Evolutionary conservation across 2,113 vertebrate genomes (phyloP).

Genomic region (Nicator chloris): DNA sequence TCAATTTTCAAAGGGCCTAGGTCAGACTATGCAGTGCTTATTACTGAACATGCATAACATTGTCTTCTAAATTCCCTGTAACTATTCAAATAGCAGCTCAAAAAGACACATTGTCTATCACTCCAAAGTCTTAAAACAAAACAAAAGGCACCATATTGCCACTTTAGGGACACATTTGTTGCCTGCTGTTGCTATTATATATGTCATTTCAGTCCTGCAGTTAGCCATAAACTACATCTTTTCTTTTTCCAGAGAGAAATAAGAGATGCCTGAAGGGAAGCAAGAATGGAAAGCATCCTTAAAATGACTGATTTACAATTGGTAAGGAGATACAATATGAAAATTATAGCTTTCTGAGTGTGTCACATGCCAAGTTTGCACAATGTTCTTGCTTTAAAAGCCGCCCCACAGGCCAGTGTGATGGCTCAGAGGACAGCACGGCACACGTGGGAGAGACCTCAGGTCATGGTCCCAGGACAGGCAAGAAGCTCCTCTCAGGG

Average conservation of each 20-base stretch:
- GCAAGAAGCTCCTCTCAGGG: background rate
- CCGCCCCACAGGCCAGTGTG: background rate
- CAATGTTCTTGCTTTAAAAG: background rate
- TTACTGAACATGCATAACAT: conserved; percentile 58
- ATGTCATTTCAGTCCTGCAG: conserved; percentile 81
- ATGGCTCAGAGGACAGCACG: background rate
- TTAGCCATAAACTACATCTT: conserved; percentile 82
- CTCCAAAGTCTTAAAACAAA: conserved; percentile 78
- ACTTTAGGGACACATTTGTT: conserved; percentile 83
- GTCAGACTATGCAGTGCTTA: conserved; percentile 4
- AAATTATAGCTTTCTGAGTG: conserved; percentile 67
- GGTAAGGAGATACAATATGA: conserved; percentile 72
- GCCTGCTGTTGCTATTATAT: conserved; percentile 83
- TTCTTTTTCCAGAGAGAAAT: conserved; percentile 79
- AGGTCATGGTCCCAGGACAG: background rate
- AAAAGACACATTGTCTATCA: conserved; percentile 77
- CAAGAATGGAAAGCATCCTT: conserved; percentile 77
- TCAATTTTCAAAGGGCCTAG: background rate
- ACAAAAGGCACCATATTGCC: conserved; percentile 82
- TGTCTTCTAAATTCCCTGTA: conserved; percentile 73
- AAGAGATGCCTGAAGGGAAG: conserved; percentile 80
- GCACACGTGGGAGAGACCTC: background rate
- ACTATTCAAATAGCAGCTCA: conserved; percentile 74
- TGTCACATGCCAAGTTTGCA: background rate
- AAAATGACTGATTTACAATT: conserved; percentile 82